phyloP scores from a whole-genome alignment of 1,140 invertebrate species.

The Tetraneura akinire region DNA sequence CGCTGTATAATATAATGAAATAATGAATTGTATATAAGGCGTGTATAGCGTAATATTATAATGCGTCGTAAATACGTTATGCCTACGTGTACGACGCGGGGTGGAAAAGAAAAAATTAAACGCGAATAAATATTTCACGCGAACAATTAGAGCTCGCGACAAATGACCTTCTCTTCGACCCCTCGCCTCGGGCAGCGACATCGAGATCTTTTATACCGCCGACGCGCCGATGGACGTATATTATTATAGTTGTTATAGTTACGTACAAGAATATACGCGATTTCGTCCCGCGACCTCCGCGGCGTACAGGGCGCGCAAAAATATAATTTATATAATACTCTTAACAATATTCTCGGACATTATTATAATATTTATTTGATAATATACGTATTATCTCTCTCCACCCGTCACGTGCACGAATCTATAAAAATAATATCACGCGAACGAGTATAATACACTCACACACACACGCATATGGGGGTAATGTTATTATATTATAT shows the following conservation, averaged over 20 bases:
- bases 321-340: not conserved
- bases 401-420: not conserved
- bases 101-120: not conserved
- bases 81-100: not conserved
- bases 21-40: too few species aligned
- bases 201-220: too few species aligned
- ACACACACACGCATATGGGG: not conserved
- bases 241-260: not conserved
- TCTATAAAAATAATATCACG: conserved; percentile 7
- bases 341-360: conserved; percentile 17
- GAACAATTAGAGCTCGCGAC: conserved; percentile 25
- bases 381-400: too few species aligned
- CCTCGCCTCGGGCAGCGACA: not conserved
- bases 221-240: not conserved
- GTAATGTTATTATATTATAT: too few species aligned
- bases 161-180: conserved; percentile 21
- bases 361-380: too few species aligned
- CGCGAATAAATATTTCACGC: not conserved
- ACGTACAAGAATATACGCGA: not conserved
- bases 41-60: too few species aligned
- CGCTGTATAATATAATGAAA: too few species aligned
- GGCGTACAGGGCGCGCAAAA: not conserved
- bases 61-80: too few species aligned
- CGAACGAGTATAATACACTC: not conserved
- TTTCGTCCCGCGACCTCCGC: too few species aligned